These are phyloP conservation scores for Mungos mungo DNA, from an alignment of 2,113 vertebrate species.

Conservation along the genomic window DNA sequence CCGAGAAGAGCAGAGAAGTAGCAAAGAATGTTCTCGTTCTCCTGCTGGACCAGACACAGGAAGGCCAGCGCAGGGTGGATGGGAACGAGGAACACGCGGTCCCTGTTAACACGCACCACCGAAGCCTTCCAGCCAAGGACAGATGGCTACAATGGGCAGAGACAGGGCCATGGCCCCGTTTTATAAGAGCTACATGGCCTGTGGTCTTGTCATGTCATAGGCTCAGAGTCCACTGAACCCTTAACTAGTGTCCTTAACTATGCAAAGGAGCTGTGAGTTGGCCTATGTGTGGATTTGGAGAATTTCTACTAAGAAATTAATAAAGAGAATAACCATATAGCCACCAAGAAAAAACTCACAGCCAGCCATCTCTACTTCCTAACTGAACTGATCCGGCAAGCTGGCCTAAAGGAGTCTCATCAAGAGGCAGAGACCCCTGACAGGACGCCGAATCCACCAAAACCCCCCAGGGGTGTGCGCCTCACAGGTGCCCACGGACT, in stretches of 20 bases:
- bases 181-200: neutral
- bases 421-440: neutral
- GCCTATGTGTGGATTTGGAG: neutral
- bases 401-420: neutral
- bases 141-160: neutral
- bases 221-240: neutral
- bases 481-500: neutral
- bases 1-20: neutral
- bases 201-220: neutral
- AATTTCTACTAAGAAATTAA: slow-evolving; percentile 35
- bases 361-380: neutral
- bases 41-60: neutral
- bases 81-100: neutral
- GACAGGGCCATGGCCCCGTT: neutral
- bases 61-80: neutral
- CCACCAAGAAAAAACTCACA: slow-evolving; percentile 17
- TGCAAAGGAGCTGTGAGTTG: neutral
- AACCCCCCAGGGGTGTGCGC: neutral
- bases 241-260: neutral
- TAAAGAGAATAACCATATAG: neutral
- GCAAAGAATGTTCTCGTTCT: neutral
- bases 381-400: neutral
- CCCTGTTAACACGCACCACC: neutral
- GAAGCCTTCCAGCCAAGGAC: neutral
- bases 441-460: neutral